Conservation (phyloP, 2,888 invertebrate species). For the Boloria euphrosyne region DNA sequence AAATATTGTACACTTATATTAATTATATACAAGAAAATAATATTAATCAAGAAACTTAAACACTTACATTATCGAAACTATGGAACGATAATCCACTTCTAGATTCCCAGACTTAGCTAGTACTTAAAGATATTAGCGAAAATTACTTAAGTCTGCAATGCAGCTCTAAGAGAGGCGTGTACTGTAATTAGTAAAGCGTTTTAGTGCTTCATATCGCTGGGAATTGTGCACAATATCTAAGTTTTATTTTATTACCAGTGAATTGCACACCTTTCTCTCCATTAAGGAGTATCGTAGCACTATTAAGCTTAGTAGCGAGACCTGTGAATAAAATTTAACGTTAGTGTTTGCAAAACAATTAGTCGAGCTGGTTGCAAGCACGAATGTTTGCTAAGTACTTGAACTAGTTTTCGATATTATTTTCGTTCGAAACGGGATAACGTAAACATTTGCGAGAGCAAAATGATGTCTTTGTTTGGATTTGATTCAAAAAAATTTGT, state of each 20-base stretch:
- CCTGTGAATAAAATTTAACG: constrained; percentile 33
- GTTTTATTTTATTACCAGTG: constrained; percentile 46
- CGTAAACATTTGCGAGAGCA: constrained; percentile 16
- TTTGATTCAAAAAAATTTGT: background rate
- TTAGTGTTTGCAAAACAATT: constrained; percentile 36
- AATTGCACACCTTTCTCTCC: constrained; percentile 41
- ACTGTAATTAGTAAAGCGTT: constrained; percentile 68
- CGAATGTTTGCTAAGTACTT: constrained; percentile 33
- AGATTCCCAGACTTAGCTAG: constrained; percentile 43
- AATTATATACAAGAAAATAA: too few species aligned
- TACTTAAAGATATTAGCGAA: constrained; percentile 65
- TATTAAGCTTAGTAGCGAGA: constrained; percentile 28
- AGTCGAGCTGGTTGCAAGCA: constrained; percentile 27
- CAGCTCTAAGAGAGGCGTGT: constrained; percentile 58
- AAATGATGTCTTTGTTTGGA: constrained; percentile 11
- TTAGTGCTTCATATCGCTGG: constrained; percentile 48
- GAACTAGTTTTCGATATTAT: constrained; percentile 37
- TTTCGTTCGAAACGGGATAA: constrained; percentile 24
- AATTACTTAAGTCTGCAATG: constrained; percentile 70
- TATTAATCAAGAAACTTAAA: background rate
- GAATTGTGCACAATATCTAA: constrained; percentile 48
- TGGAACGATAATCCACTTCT: constrained; percentile 28
- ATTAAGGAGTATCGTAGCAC: constrained; percentile 27
- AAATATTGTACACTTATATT: too few species aligned
- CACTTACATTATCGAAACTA: constrained; percentile 25